phyloP scores from a whole-genome alignment of 2,888 invertebrate genomes.

The Macaria notata region DNA sequence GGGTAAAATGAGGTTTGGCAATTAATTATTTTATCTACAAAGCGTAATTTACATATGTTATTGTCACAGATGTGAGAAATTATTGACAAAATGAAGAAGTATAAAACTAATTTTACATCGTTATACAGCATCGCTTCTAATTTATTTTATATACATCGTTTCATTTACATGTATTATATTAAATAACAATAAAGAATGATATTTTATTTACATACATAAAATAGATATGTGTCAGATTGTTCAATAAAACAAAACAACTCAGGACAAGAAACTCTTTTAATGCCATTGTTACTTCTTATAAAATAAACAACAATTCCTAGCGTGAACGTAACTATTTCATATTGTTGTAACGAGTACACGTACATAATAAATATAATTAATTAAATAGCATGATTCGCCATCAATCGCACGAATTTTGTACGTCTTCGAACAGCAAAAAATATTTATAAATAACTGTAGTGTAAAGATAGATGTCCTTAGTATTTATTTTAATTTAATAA shows the following conservation, averaged over 20 bases:
- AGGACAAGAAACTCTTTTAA: conserved; percentile 1
- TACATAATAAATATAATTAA: too few species aligned
- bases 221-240: conserved; percentile 77
- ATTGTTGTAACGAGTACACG: too few species aligned
- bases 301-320: too few species aligned
- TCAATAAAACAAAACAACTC: conserved; percentile 29
- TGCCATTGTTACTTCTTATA: too few species aligned
- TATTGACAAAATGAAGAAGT: conserved; percentile 52
- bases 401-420: too few species aligned
- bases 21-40: conserved; percentile 69
- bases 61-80: conserved; percentile 79
- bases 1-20: conserved; percentile 58
- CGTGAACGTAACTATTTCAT: too few species aligned
- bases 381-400: too few species aligned
- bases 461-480: too few species aligned
- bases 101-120: conserved; percentile 39
- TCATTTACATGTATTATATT: conserved; percentile 58
- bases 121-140: conserved; percentile 39
- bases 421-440: too few species aligned
- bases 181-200: conserved; percentile 51
- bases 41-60: conserved; percentile 77
- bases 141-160: conserved; percentile 55
- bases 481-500: not conserved
- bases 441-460: too few species aligned
- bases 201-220: conserved; percentile 65